Evolutionary conservation across 2,797 vertebrate species (phyloP).

Genomic region (Centropyge bicolor): DNA sequence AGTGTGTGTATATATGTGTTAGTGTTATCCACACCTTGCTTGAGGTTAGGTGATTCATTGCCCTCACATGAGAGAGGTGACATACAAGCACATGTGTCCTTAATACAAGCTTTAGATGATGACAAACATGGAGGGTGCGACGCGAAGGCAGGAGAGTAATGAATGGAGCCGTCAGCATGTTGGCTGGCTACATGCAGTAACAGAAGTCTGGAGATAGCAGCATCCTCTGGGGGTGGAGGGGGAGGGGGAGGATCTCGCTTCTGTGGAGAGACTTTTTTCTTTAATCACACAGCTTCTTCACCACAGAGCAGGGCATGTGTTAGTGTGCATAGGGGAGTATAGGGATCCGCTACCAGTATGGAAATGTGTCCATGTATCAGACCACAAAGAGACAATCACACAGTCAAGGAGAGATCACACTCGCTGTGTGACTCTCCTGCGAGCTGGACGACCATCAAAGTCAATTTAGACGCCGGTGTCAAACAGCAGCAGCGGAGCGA

Average conservation of each 20-base stretch:
- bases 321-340: conserved; percentile 2
- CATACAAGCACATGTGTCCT: conserved; percentile 31
- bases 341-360: conserved; percentile 14
- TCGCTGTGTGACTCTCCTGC: background rate
- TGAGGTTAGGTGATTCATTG: conserved; percentile 65
- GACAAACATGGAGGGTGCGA: conserved; percentile 31
- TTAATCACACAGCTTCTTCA: conserved; percentile 50
- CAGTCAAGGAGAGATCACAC: conserved; percentile 19
- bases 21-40: conserved; percentile 42
- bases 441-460: conserved; percentile 26
- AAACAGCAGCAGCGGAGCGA: conserved; percentile 23
- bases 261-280: conserved; percentile 34
- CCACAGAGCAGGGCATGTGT: conserved; percentile 37
- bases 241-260: conserved; percentile 32
- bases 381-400: conserved; percentile 44
- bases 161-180: conserved; percentile 43
- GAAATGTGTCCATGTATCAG: conserved; percentile 19
- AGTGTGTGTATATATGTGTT: conserved; percentile 39
- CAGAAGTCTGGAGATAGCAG: conserved; percentile 38
- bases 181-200: conserved; percentile 60
- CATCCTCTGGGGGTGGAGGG: conserved; percentile 17
- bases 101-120: conserved; percentile 39
- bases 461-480: background rate
- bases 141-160: conserved; percentile 50
- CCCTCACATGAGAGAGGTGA: conserved; percentile 50